Base-by-base conservation (phyloP, 2,797 vertebrate genomes). In the Pseudochromis fuscus region DNA sequence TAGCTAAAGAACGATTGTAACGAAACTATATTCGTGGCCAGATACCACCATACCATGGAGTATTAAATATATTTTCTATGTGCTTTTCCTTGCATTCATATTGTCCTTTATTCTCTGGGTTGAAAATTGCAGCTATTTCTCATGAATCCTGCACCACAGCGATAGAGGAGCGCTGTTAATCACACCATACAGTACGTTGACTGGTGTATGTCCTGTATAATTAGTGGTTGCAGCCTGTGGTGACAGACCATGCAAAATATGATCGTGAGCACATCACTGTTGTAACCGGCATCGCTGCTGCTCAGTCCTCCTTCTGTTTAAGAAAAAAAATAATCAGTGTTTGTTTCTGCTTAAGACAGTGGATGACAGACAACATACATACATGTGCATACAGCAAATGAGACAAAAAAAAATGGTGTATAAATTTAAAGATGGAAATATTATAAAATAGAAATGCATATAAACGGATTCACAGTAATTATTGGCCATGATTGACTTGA, bases 181-280 rank as follows among this genome's bases (percentile, higher is more conserved):
- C 65, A 33, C n/a, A 28, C 46, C 4, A 5, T 79, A 59, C 70
- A 56, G 11, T 25, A 11, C 45, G 38, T 45, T 33, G 72, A 67
- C 68, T 61, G 40, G 35, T 69, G 30, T 55, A 56, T 60, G 33
- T 81, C 57, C 72, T 61, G 38, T 52, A 40, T 78, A 83, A 86
- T 87, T 81, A 75, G 58, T 35, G 31, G 70, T 52, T 67, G 66
- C 62, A 48, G 51, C 63, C 35, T 23, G 37, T 9, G 46, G 31
- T 37, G 71, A 70, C 79, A 74, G 27, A 56, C 49, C n/a, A 19
- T 40, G 73, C 62, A 84, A n/a, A 70, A 78, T 64, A 71, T 50
- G 19, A 46, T 50, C 7, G 4, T 6, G 19, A 62, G 56, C 50
- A 18, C 48, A 59, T 67, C 31, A 2, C 57, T 21, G 7, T 75